These are phyloP conservation scores for Drosophila neocordata DNA, from an alignment of 1,140 invertebrate genomes.

Conservation along the genomic window DNA sequence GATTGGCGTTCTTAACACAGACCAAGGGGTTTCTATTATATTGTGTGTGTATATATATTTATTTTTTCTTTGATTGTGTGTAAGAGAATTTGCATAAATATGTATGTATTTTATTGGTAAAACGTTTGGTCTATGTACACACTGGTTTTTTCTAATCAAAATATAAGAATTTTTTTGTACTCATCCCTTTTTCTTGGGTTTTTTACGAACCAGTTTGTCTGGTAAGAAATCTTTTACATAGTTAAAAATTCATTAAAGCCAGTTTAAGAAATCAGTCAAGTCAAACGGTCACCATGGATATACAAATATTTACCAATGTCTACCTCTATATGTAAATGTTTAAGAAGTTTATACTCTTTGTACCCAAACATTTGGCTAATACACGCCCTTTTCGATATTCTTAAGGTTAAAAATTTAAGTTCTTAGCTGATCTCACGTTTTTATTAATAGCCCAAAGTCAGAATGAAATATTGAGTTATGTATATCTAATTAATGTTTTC, in stretches of 20 bases:
- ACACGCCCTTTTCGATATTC: conserved; percentile 1
- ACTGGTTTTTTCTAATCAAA: conserved; percentile 13
- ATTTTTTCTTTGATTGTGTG: conserved; percentile 37
- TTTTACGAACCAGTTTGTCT: conserved; percentile 25
- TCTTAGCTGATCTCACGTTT: conserved; percentile 1
- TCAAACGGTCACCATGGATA: conserved; percentile 38
- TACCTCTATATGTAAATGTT: not conserved
- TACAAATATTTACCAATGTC: conserved; percentile 13
- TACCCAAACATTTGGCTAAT: not conserved
- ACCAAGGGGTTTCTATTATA: conserved; percentile 3
- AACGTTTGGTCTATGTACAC: conserved; percentile 9
- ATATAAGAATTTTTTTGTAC: too few species aligned
- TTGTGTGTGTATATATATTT: conserved; percentile 31
- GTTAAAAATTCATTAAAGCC: conserved; percentile 8
- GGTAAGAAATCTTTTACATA: conserved; percentile 1
- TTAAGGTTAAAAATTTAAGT: not conserved
- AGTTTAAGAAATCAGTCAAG: conserved; percentile 17
- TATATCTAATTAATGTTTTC: not conserved
- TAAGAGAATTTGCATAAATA: conserved; percentile 58
- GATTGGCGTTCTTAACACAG: conserved; percentile 59
- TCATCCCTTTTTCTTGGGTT: not conserved
- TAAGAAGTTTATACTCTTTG: not conserved
- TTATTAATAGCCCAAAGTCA: conserved; percentile 1
- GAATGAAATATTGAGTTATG: conserved; percentile 4
- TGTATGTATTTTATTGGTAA: conserved; percentile 25